A percentile compares a stretch with the other conserved stretches of the same genome.
These are phyloP conservation scores for Ectemnius lituratus DNA, from an alignment of 2,888 invertebrate genomes.

Conservation along the genomic window DNA sequence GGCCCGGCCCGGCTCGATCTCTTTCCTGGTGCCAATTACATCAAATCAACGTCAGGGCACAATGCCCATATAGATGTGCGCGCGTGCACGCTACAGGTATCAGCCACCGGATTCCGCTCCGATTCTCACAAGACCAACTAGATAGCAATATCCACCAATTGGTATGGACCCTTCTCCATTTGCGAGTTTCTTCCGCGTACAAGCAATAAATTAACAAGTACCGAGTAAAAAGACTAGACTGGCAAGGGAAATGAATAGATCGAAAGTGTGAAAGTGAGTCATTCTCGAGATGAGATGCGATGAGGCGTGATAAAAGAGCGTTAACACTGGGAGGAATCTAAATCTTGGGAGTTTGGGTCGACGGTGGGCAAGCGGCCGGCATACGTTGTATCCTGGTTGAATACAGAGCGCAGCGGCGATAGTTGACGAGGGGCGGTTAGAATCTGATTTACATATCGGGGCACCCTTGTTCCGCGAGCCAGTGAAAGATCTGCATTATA, in stretches of 20 bases:
- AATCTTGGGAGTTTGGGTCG: neutral
- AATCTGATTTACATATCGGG: slow-evolving; percentile 63
- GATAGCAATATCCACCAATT: neutral
- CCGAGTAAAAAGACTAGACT: no score
- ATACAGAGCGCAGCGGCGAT: slow-evolving; percentile 23
- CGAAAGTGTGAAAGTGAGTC: neutral
- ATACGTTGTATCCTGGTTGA: neutral
- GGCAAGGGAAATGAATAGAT: no score
- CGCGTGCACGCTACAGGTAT: slow-evolving; percentile 47
- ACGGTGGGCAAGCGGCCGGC: neutral
- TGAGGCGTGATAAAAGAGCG: no score
- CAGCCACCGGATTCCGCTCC: slow-evolving; percentile 21
- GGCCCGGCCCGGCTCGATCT: slow-evolving; percentile 19
- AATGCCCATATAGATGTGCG: slow-evolving; percentile 53
- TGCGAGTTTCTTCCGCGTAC: neutral
- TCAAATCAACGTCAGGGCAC: slow-evolving; percentile 76
- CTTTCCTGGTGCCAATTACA: slow-evolving; percentile 77
- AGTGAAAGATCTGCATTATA: slow-evolving; percentile 61
- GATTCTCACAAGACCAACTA: slow-evolving; percentile 3
- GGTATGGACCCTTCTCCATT: neutral
- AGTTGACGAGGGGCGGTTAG: neutral
- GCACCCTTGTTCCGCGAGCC: slow-evolving; percentile 42
- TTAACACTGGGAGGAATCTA: neutral
- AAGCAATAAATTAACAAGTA: neutral
- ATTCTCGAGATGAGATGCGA: neutral